Evolutionary conservation across 2,888 invertebrate species (phyloP), one percentile per base, ranked within the genome.

Genomic region (Parnassius smintheus): DNA sequence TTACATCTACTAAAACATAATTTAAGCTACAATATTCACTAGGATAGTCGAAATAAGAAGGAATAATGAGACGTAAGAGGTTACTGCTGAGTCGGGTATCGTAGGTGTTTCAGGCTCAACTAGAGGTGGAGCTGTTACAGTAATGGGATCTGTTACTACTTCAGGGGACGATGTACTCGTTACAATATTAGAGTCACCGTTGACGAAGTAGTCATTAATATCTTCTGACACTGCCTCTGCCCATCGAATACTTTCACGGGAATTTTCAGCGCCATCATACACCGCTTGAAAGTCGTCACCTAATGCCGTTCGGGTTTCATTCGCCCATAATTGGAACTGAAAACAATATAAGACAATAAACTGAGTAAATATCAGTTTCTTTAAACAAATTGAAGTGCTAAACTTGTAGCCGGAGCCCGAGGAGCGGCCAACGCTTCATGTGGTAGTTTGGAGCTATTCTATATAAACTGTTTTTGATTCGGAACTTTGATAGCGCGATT

Each of bases 291-390:
- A 83, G 2, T 68, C 58, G 3, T 45, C 13, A 1, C 78, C 81
- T n/a, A 90, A 69, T 0, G 7, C 45, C 0, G 49, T 69, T 52
- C 73, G 72, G 57, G 72, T 80, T 0, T 54, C 9, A 2, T 65
- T 73, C 0, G 77, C 84, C 91, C 91, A 91, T 2, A 50, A 42
- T 75, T 78, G 75, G 77, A 85, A 89, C 91, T 91, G 77, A 69
- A 72, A 62, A 9, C 35, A 35, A 35, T 35, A 35, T 35, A 35
- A 35, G 1, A 35, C 7, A 7, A 35, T 35, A 7, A 7, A 35
- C 35, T 7, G 35, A 25, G 25, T 2, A 25, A 25, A 25, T 25
- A 1, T 25, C 25, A 25, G 25, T 25, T 25, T 25, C 2, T 25
- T 1, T 25, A 2, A 25, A 25, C 2, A 25, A 25, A 25, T 2